Evolutionary conservation across 2,888 invertebrate species (phyloP).

Genomic region (Pseudanteris insignis): DNA sequence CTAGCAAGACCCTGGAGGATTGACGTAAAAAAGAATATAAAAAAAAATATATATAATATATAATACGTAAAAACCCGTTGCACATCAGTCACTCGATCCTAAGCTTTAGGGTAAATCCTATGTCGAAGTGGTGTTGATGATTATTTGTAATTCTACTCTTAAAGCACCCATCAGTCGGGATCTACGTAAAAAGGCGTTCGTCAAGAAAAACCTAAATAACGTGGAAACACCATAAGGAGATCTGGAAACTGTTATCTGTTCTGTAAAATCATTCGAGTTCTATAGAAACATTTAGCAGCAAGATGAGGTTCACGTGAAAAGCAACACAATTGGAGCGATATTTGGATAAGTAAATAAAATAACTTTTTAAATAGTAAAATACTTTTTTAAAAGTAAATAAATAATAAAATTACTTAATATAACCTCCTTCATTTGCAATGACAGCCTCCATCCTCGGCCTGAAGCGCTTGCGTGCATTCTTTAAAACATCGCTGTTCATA

Average conservation of each 20-base stretch:
- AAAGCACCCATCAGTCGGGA: conserved; percentile 68
- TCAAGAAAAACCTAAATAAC: conserved; percentile 68
- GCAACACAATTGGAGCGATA: conserved; percentile 67
- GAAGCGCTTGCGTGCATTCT: too few species aligned
- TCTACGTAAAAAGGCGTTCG: conserved; percentile 67
- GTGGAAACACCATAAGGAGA: conserved; percentile 68
- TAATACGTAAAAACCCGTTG: conserved; percentile 73
- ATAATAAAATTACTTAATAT: too few species aligned
- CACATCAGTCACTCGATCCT: conserved; percentile 74
- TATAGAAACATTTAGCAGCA: conserved; percentile 69
- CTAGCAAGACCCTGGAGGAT: conserved; percentile 73
- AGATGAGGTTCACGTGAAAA: conserved; percentile 69
- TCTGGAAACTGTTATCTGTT: conserved; percentile 69
- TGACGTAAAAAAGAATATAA: conserved; percentile 73
- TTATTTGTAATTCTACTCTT: conserved; percentile 60
- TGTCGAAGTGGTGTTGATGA: conserved; percentile 59
- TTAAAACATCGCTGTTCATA: too few species aligned
- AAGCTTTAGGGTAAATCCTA: conserved; percentile 69
- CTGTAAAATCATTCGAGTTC: conserved; percentile 69
- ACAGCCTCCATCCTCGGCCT: too few species aligned
- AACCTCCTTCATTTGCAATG: too few species aligned
- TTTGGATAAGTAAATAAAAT: too few species aligned
- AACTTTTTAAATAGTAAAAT: too few species aligned
- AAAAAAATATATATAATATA: too few species aligned
- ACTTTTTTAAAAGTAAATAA: too few species aligned